Conservation (phyloP, 2,888 invertebrate genomes). For the Mesodorylaimus sp. region DNA sequence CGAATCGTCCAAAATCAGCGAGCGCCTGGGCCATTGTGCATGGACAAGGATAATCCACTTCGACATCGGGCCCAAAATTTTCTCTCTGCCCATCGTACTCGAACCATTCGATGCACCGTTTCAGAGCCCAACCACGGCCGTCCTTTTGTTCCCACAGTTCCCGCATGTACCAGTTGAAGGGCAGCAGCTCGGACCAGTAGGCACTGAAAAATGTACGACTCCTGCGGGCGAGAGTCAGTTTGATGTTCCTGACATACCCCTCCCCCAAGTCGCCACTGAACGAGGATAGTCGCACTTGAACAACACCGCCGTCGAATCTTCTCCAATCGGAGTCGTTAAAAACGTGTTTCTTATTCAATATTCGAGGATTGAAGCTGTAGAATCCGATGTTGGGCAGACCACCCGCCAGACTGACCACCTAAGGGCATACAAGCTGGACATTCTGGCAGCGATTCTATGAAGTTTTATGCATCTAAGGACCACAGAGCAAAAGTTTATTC, state of each 20-base stretch:
- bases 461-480: too few relatives aligned
- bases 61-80: background rate
- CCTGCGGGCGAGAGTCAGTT: background rate
- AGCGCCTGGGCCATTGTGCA: slow-evolving; percentile 72
- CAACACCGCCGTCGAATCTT: slow-evolving; percentile 16
- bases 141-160: slow-evolving; percentile 62
- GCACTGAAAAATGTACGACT: slow-evolving; percentile 46
- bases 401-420: too few relatives aligned
- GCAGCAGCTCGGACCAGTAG: slow-evolving; percentile 73
- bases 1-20: slow-evolving; percentile 74
- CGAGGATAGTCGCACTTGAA: slow-evolving; percentile 13
- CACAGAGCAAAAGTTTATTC: too few relatives aligned
- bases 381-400: slow-evolving; percentile 18
- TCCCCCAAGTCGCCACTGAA: background rate
- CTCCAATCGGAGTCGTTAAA: slow-evolving; percentile 13
- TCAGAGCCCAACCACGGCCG: slow-evolving; percentile 57
- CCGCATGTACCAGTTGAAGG: slow-evolving; percentile 72
- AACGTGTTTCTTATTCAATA: slow-evolving; percentile 7
- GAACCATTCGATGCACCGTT: slow-evolving; percentile 67
- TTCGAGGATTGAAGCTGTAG: slow-evolving; percentile 17
- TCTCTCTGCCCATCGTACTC: background rate
- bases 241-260: background rate
- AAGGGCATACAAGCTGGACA: slow-evolving; percentile 15
- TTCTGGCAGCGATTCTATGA: too few relatives aligned
- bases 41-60: slow-evolving; percentile 45